Base-by-base conservation (phyloP, 2,888 invertebrate species). In the Rotaria macrura region DNA sequence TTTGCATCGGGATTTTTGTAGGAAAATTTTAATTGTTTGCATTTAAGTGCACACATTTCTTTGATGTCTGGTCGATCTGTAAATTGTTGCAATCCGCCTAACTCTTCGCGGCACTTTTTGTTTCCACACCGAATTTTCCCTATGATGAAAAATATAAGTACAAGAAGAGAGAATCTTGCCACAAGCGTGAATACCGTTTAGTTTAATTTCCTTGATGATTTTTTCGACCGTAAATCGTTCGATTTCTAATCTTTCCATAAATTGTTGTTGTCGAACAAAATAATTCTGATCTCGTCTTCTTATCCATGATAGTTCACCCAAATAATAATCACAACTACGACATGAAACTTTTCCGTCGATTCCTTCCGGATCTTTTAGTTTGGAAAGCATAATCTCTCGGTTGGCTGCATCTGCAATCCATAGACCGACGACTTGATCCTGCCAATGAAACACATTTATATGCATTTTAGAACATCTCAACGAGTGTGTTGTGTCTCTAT, bases 361-460 rank as follows among this genome's bases (percentile, higher is more conserved):
- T 0, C 1, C 20, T 5, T 17, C 23, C 14, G 40, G 6, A 43
- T 40, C 40, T n/a, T 12, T 9, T n/a, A 40, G n/a, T 25, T 3
- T 43, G 2, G 40, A 10, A 12, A 2, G 43, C 0, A 40, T 1
- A 1, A n/a, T 1, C 4, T 40, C 7, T 25, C 1, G 1, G 2
- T 0, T 0, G 14, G 25, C 14, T 2, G 79, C 79, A 43, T 43
- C 43, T 9, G 25, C 25, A 43, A 0, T 9, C 43, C 43, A 43
- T 79, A 12, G 0, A 14, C n/a, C 12, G n/a, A 43, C 43, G 14
- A 79, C 12, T 20, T 2, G 2, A n/a, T n/a, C 43, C 79, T 79
- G 14, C 25, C 43, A 43, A n/a, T 0, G 25, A 20, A 79, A 23
- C 9, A 20, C n/a, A n/a, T n/a, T n/a, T n/a, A n/a, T n/a, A n/a